Evolutionary conservation across 2,797 vertebrate species (phyloP).

Genomic region (Simalia tracyae): DNA sequence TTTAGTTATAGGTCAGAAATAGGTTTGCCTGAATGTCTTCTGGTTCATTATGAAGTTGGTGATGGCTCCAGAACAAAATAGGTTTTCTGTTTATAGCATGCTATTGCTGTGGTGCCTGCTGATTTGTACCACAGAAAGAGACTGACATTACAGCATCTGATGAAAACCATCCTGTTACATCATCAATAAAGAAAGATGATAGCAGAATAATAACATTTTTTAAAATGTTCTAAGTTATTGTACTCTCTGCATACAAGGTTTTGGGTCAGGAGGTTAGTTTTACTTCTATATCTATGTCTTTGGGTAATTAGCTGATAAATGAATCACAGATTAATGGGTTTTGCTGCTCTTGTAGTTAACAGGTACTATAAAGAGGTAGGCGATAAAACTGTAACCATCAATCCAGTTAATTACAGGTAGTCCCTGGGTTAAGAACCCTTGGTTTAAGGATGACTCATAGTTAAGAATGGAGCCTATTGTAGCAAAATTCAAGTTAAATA

Average conservation of each 20-base stretch:
- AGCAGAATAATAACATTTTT: not conserved
- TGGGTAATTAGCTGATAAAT: slow-evolving; percentile 42
- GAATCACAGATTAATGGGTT: slow-evolving; percentile 25
- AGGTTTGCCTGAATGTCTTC: not conserved
- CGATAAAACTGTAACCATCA: slow-evolving; percentile 28
- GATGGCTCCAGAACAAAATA: not conserved
- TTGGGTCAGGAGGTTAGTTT: slow-evolving; percentile 25
- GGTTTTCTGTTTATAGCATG: not conserved
- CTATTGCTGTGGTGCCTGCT: not conserved
- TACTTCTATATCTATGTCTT: not conserved
- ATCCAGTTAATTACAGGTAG: slow-evolving; percentile 28
- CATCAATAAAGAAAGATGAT: not conserved
- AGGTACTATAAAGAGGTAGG: slow-evolving; percentile 18
- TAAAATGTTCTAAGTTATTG: slow-evolving; percentile 21
- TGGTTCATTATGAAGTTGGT: not conserved
- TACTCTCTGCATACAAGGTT: not conserved
- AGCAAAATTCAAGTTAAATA: too few relatives aligned
- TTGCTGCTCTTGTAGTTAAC: slow-evolving; percentile 27
- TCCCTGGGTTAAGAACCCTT: too few relatives aligned
- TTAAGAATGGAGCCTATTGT: too few relatives aligned
- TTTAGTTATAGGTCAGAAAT: not conserved
- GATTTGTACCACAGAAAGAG: slow-evolving; percentile 11
- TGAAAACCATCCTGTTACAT: not conserved
- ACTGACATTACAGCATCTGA: not conserved
- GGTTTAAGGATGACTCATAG: too few relatives aligned